Percentiles rank a stretch among this genome's conserved stretches.
phyloP scores from a whole-genome alignment of 2,888 invertebrate species.

The Drosophila mimica region DNA sequence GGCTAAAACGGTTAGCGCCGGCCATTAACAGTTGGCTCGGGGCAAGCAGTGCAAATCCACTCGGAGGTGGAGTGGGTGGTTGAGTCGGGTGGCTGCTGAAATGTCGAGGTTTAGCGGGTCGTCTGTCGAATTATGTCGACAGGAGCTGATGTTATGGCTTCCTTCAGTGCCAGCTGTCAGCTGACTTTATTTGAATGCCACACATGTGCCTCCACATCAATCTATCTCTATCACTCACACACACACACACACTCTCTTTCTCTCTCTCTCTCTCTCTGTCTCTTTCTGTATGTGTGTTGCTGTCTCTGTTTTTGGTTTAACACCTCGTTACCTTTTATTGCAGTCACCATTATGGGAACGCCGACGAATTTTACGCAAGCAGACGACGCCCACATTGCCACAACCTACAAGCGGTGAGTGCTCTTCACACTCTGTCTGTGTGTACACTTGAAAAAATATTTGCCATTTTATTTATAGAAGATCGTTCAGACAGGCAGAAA shows the following conservation, averaged over 20 bases:
- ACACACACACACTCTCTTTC: not conserved
- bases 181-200: slow-evolving; percentile 20
- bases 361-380: slow-evolving; percentile 80
- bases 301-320: slow-evolving; percentile 17
- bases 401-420: slow-evolving; percentile 80
- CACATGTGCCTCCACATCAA: not conserved
- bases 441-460: not conserved
- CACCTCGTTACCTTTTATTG: slow-evolving; percentile 39
- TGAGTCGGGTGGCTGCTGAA: not conserved
- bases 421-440: not conserved
- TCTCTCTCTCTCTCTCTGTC: not conserved
- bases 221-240: not conserved
- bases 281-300: not conserved
- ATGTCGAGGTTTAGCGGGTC: not conserved
- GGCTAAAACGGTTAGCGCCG: slow-evolving; percentile 33
- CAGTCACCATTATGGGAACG: slow-evolving; percentile 84
- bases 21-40: slow-evolving; percentile 33
- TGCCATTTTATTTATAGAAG: not conserved
- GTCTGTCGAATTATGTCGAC: slow-evolving; percentile 22
- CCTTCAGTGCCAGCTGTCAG: slow-evolving; percentile 2
- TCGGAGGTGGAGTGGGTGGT: not conserved
- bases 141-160: slow-evolving; percentile 18
- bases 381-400: slow-evolving; percentile 81
- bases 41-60: not conserved
- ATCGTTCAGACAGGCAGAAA: not conserved